Conservation (phyloP, 2,888 invertebrate genomes). For the Phaedon cochleariae region DNA sequence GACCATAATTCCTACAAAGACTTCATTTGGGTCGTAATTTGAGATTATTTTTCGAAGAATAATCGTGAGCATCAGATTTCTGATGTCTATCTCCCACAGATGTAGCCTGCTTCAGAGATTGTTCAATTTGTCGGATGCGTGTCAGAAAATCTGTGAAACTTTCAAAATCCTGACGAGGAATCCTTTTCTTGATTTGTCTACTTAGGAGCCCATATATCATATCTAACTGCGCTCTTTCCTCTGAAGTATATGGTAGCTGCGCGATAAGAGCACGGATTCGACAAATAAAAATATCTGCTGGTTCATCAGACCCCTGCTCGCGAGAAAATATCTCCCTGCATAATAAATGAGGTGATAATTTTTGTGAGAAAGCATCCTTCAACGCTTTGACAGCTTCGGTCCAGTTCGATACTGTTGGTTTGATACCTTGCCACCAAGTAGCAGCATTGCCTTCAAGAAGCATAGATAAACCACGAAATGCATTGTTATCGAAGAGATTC, state of each 20-base stretch:
- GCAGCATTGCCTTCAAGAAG: conserved; percentile 11
- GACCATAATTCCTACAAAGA: not conserved
- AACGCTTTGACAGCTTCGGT: not conserved
- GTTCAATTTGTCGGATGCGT: too few species aligned
- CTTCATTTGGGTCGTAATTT: not conserved
- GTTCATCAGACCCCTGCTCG: too few species aligned
- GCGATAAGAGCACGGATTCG: conserved; percentile 3
- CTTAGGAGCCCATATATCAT: conserved; percentile 4
- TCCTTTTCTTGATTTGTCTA: conserved; percentile 6
- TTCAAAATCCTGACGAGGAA: not conserved
- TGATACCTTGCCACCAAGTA: conserved; percentile 14
- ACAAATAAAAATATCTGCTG: too few species aligned
- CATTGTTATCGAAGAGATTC: conserved; percentile 12
- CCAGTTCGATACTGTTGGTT: not conserved
- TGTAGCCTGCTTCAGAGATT: too few species aligned
- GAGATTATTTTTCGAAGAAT: too few species aligned
- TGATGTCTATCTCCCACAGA: too few species aligned
- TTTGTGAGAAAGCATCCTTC: conserved; percentile 1
- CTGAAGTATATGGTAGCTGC: not conserved
- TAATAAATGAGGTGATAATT: conserved; percentile 11
- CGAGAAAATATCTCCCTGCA: conserved; percentile 5
- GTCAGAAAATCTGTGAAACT: not conserved
- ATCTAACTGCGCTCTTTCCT: too few species aligned
- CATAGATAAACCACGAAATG: conserved; percentile 11
- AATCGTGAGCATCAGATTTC: too few species aligned